Percentiles rank a stretch among this genome's conserved stretches.
Conservation (phyloP, 2,797 vertebrate species). For the Anisognathus igniventris region DNA sequence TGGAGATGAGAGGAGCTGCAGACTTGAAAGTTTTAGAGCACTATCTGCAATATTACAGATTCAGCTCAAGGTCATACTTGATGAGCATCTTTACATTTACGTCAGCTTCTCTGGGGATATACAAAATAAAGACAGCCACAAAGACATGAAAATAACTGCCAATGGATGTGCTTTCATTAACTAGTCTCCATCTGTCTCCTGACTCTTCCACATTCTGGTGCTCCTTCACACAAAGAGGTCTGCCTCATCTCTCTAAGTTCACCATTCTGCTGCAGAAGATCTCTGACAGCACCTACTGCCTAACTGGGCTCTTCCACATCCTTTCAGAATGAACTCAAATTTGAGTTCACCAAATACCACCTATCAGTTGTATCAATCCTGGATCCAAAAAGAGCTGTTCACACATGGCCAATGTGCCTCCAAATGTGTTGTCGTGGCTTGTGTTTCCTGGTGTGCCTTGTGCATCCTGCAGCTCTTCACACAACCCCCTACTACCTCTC, state of each 20-base stretch:
- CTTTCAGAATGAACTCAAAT: not conserved
- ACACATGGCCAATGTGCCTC: not conserved
- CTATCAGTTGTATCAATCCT: not conserved
- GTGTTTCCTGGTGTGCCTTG: rapidly evolving
- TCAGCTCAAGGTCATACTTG: not conserved
- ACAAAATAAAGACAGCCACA: not conserved
- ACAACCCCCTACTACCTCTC: not conserved
- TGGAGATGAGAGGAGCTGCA: not conserved
- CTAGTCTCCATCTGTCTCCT: not conserved
- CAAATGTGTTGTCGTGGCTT: rapidly evolving
- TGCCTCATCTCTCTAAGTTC: not conserved
- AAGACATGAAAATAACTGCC: not conserved
- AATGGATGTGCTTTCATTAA: not conserved
- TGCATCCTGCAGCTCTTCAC: not conserved
- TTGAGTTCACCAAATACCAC: not conserved
- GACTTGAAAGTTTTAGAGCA: not conserved
- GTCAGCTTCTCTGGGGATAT: not conserved
- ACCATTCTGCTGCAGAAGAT: not conserved
- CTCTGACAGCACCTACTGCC: not conserved
- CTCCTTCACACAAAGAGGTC: rapidly evolving
- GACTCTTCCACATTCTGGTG: not conserved
- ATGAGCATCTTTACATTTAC: not conserved
- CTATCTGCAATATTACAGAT: not conserved
- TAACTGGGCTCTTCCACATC: not conserved
- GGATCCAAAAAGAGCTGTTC: not conserved